Evolutionary conservation across 2,888 invertebrate species (phyloP).

Genomic region (Poecilus cupreus): DNA sequence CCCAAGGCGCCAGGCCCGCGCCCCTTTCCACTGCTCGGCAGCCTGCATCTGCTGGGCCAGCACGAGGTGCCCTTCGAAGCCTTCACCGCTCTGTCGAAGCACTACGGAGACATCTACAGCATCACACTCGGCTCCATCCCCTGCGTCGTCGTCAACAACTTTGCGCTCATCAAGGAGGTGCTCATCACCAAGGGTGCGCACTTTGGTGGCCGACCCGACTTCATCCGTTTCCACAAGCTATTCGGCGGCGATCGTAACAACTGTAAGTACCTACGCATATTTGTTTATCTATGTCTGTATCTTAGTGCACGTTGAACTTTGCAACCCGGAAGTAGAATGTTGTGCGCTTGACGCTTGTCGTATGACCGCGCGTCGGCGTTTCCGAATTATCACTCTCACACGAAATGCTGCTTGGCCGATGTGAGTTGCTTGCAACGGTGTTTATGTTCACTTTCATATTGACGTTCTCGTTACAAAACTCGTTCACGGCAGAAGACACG

Average conservation of each 20-base stretch:
- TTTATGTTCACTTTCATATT: conserved; percentile 41
- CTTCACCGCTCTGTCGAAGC: conserved; percentile 80
- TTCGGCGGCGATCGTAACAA: conserved; percentile 91
- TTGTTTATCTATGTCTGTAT: conserved; percentile 1
- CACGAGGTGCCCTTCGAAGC: conserved; percentile 82
- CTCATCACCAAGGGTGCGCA: conserved; percentile 86
- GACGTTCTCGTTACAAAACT: conserved; percentile 23
- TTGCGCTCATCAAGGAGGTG: conserved; percentile 83
- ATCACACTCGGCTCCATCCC: conserved; percentile 80
- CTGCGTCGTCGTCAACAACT: conserved; percentile 85
- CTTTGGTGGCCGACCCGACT: conserved; percentile 89
- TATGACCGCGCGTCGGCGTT: conserved; percentile 43
- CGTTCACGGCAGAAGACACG: conserved; percentile 32
- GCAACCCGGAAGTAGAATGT: conserved; percentile 53
- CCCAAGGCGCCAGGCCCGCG: conserved; percentile 79
- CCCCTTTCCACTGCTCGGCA: conserved; percentile 82
- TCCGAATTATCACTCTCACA: conserved; percentile 53
- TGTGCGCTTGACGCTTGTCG: conserved; percentile 6
- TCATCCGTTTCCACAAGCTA: conserved; percentile 85
- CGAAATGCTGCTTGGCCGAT: conserved; percentile 50
- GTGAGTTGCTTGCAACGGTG: conserved; percentile 47
- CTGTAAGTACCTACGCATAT: conserved; percentile 80
- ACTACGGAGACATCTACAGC: conserved; percentile 84
- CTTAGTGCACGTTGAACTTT: not conserved
- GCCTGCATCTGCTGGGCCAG: conserved; percentile 80